A percentile compares a stretch with the other conserved stretches of the same genome.
phyloP scores from a whole-genome alignment of 1,140 invertebrate genomes.

The Spodoptera litura region DNA sequence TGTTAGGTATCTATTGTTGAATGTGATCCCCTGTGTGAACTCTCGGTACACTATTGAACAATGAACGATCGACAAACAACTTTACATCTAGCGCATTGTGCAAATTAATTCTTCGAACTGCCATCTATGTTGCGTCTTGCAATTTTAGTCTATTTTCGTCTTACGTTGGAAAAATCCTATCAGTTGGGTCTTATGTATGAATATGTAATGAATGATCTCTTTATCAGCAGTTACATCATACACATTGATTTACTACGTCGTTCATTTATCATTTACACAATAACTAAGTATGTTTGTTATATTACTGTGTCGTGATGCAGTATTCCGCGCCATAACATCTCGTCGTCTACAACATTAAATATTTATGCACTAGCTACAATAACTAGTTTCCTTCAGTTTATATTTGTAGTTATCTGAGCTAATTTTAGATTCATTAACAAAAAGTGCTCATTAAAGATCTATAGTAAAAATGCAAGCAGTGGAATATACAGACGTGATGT shows the following conservation, averaged over 20 bases:
- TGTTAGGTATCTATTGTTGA: slow-evolving; percentile 11
- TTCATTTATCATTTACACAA: not conserved
- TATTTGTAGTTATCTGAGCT: not conserved
- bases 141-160: not conserved
- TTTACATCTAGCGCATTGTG: slow-evolving; percentile 19
- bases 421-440: not conserved
- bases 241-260: not conserved
- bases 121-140: not conserved
- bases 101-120: not conserved
- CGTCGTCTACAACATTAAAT: slow-evolving; percentile 14
- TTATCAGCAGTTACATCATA: slow-evolving; percentile 1
- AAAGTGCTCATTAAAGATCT: not conserved
- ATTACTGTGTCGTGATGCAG: not conserved
- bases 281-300: not conserved
- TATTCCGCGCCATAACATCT: not conserved
- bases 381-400: slow-evolving; percentile 20
- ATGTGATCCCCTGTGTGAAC: slow-evolving; percentile 8
- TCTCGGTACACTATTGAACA: slow-evolving; percentile 7
- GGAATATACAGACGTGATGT: too few species aligned
- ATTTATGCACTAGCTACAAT: slow-evolving; percentile 10
- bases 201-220: slow-evolving; percentile 2
- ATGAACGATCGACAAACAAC: slow-evolving; percentile 24
- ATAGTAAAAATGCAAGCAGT: not conserved
- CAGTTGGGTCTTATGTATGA: not conserved
- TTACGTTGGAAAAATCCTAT: too few species aligned